Evolutionary conservation across 2,113 vertebrate species (phyloP).

Genomic region (Marcusenius ussheri): DNA sequence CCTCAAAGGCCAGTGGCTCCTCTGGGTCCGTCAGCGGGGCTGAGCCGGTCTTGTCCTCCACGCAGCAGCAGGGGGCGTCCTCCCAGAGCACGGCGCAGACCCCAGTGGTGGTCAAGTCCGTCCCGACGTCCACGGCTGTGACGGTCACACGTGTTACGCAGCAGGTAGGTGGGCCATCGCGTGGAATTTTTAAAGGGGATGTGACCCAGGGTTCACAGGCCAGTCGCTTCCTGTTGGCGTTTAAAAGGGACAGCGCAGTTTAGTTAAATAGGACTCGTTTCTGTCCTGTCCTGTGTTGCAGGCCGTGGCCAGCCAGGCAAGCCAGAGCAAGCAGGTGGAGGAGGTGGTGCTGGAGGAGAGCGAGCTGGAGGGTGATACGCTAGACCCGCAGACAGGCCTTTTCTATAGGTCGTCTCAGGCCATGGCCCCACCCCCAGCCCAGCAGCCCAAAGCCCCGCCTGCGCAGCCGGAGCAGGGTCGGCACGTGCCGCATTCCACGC

Average conservation of each 20-base stretch:
- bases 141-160: conserved; percentile 71
- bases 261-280: background rate
- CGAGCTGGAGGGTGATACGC: conserved; percentile 88
- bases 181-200: background rate
- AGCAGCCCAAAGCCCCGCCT: conserved; percentile 51
- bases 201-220: background rate
- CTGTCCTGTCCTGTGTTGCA: conserved; percentile 37
- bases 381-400: conserved; percentile 95
- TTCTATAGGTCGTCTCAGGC: conserved; percentile 83
- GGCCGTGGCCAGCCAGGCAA: conserved; percentile 69
- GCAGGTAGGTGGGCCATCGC: conserved; percentile 55
- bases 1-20: conserved; percentile 34
- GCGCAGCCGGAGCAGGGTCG: conserved; percentile 49
- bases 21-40: conserved; percentile 44
- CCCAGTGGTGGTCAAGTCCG: conserved; percentile 71
- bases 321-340: conserved; percentile 68
- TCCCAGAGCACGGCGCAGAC: conserved; percentile 69
- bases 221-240: background rate
- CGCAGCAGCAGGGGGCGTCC: conserved; percentile 64
- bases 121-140: conserved; percentile 58
- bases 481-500: conserved; percentile 25
- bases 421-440: conserved; percentile 45
- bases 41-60: conserved; percentile 64
- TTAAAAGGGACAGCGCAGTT: background rate
- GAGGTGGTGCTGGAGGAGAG: conserved; percentile 74